These are phyloP conservation scores for Rhizomys pruinosus DNA, from an alignment of 2,113 vertebrate genomes.

Conservation along the genomic window DNA sequence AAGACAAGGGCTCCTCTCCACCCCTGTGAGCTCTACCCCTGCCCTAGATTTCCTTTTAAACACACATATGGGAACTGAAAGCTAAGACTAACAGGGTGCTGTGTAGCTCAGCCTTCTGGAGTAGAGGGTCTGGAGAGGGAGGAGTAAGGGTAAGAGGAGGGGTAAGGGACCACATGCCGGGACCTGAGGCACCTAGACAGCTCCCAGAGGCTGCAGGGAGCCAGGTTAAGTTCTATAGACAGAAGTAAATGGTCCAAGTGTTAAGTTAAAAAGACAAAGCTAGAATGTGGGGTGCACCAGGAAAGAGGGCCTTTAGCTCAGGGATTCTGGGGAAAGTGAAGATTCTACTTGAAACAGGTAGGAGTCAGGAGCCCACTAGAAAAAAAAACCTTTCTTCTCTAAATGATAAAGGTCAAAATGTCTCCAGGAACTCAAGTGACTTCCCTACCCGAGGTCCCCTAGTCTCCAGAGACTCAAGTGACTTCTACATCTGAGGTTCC, in stretches of 20 bases:
- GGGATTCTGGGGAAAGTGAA: background rate
- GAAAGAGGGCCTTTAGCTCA: background rate
- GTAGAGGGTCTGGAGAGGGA: background rate
- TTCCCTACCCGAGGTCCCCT: background rate
- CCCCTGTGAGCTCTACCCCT: too few relatives aligned
- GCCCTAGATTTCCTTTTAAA: background rate
- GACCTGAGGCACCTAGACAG: background rate
- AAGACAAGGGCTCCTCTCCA: background rate
- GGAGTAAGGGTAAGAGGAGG: background rate
- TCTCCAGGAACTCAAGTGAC: background rate
- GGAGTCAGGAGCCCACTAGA: background rate
- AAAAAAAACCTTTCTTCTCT: background rate
- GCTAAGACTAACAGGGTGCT: background rate
- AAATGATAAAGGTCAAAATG: background rate
- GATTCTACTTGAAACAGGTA: background rate
- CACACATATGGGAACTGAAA: background rate
- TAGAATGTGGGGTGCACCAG: fast-evolving
- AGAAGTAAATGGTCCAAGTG: background rate
- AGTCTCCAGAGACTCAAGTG: background rate
- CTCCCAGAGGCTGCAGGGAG: background rate
- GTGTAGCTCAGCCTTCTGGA: background rate
- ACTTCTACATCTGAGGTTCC: background rate
- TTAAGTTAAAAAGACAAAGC: background rate
- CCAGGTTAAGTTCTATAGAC: background rate
- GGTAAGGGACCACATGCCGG: background rate